phyloP scores from a whole-genome alignment of 2,888 invertebrate genomes.

The Alviniconcha strummeri region DNA sequence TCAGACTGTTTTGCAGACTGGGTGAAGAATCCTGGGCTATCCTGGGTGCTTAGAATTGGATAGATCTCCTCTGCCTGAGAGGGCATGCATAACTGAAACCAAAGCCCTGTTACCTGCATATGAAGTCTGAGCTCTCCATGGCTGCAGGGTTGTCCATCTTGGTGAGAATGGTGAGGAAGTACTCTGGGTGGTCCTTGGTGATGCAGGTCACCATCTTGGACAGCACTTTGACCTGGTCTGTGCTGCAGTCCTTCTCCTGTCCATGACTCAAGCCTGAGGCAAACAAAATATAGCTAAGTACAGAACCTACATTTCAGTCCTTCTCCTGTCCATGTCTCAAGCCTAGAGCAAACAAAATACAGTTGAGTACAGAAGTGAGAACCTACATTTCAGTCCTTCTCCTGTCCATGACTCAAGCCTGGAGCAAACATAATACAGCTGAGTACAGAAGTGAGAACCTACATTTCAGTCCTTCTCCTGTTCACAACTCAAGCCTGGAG shows the following conservation, averaged over 20 bases:
- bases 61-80: no score
- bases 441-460: no score
- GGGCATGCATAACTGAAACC: no score
- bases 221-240: neutral
- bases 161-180: slow-evolving; percentile 11
- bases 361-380: neutral
- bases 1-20: no score
- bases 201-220: slow-evolving; percentile 24
- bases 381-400: neutral
- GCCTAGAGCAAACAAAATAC: no score
- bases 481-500: no score
- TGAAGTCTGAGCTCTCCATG: slow-evolving; percentile 26
- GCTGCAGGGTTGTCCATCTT: slow-evolving; percentile 18
- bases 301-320: no score
- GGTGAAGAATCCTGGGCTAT: no score
- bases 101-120: slow-evolving; percentile 12
- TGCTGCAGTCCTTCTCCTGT: slow-evolving; percentile 5
- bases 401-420: slow-evolving; percentile 16
- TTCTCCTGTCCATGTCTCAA: no score
- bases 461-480: no score
- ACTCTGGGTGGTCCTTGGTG: slow-evolving; percentile 9
- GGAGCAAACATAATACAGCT: neutral
- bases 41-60: no score
- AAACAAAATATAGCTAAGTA: neutral
- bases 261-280: slow-evolving; percentile 9